These are phyloP conservation scores for Chrosomus eos DNA, from an alignment of 2,797 vertebrate genomes.

Conservation along the genomic window DNA sequence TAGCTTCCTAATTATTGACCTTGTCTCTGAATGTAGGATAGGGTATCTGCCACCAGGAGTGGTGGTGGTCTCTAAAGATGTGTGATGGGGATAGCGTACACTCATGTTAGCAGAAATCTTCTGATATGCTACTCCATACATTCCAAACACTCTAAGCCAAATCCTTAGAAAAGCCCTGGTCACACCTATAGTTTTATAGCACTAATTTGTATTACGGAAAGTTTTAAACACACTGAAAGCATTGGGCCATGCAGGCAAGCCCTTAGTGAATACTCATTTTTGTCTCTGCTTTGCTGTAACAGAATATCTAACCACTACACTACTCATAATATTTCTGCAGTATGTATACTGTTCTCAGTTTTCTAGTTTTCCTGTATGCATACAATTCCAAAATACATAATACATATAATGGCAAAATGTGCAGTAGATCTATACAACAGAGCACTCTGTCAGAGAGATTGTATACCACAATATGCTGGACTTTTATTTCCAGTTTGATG, in stretches of 20 bases:
- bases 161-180: neutral
- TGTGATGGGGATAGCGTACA: neutral
- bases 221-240: slow-evolving; percentile 7
- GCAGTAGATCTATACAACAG: neutral
- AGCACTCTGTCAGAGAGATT: neutral
- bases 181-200: slow-evolving; percentile 15
- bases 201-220: neutral
- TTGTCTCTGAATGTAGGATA: neutral
- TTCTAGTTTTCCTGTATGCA: neutral
- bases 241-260: neutral
- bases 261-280: slow-evolving; percentile 4
- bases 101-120: neutral
- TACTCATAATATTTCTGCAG: neutral
- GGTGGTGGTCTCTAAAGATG: neutral
- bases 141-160: neutral
- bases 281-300: neutral
- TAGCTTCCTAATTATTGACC: neutral
- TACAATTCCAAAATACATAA: neutral
- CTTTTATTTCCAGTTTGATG: neutral
- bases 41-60: neutral
- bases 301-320: neutral
- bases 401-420: neutral
- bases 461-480: neutral
- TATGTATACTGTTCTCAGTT: neutral
- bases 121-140: neutral